Conservation (phyloP, 2,888 invertebrate genomes). For the Polia nebulosa region DNA sequence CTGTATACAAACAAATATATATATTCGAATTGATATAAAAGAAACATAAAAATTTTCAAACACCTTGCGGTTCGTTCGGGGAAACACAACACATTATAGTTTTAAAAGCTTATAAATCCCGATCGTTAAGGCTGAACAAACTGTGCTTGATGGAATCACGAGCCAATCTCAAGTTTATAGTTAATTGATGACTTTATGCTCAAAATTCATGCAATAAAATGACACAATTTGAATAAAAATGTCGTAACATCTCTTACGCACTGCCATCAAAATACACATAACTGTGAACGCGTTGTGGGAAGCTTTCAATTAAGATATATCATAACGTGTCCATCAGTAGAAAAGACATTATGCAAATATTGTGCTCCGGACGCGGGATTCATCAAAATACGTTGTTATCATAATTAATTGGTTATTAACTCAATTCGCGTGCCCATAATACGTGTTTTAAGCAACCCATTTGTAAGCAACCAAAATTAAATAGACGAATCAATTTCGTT, state of each 20-base stretch:
- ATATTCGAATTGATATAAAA: background rate
- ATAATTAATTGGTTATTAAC: slow-evolving; percentile 75
- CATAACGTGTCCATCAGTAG: slow-evolving; percentile 52
- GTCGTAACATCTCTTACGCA: slow-evolving; percentile 26
- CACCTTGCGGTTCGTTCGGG: slow-evolving; percentile 11
- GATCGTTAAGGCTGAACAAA: slow-evolving; percentile 40
- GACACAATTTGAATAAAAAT: slow-evolving; percentile 54
- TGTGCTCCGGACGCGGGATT: slow-evolving; percentile 51
- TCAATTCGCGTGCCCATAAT: slow-evolving; percentile 57
- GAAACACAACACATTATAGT: slow-evolving; percentile 40
- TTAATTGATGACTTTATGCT: slow-evolving; percentile 52
- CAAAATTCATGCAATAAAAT: slow-evolving; percentile 50
- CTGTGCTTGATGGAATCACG: slow-evolving; percentile 37
- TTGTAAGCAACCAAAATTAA: slow-evolving; percentile 65
- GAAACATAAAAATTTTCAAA: background rate
- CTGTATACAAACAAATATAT: background rate
- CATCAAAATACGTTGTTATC: slow-evolving; percentile 69
- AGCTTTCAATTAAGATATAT: slow-evolving; percentile 62
- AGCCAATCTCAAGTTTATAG: slow-evolving; percentile 54
- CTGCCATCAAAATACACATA: slow-evolving; percentile 46
- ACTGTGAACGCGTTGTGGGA: slow-evolving; percentile 35
- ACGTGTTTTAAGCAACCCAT: slow-evolving; percentile 65
- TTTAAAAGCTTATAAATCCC: slow-evolving; percentile 43
- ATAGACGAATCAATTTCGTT: slow-evolving; percentile 65
- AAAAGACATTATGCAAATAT: slow-evolving; percentile 64